Conservation (phyloP, 2,113 vertebrate species). For the Leucopternis melanops region DNA sequence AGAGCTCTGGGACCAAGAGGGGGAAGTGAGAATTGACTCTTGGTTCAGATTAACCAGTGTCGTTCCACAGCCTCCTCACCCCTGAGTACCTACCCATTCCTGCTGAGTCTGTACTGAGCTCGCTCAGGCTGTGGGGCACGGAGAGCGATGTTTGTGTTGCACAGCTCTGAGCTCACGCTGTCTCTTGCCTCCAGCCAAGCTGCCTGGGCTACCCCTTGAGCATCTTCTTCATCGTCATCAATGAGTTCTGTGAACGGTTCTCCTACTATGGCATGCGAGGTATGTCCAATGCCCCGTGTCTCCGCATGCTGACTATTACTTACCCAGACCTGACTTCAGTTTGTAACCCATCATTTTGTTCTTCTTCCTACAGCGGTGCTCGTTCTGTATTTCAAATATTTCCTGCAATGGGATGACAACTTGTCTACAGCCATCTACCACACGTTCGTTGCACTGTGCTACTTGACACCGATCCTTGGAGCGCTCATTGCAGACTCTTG, state of each 20-base stretch:
- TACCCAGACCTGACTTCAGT: not conserved
- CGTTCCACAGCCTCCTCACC: not conserved
- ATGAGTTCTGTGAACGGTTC: slow-evolving; percentile 96
- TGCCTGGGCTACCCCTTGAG: slow-evolving; percentile 85
- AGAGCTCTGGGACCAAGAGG: not conserved
- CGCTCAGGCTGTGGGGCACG: not conserved
- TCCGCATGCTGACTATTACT: not conserved
- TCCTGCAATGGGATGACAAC: slow-evolving; percentile 82
- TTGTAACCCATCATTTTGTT: not conserved
- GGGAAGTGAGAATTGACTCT: not conserved
- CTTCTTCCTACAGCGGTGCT: slow-evolving; percentile 78
- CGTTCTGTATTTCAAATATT: slow-evolving; percentile 88
- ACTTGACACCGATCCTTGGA: slow-evolving; percentile 89
- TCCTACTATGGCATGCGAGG: slow-evolving; percentile 99
- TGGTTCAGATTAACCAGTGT: not conserved
- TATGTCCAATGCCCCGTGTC: not conserved
- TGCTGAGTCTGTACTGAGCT: not conserved
- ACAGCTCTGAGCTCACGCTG: not conserved
- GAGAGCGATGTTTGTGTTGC: not conserved
- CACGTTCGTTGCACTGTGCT: slow-evolving; percentile 90
- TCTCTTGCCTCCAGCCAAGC: slow-evolving; percentile 31
- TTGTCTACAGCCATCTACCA: slow-evolving; percentile 90
- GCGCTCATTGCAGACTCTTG: slow-evolving; percentile 92
- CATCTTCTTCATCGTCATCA: slow-evolving; percentile 93
- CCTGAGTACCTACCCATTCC: too few relatives aligned